A percentile compares a stretch with the other conserved stretches of the same genome.
phyloP scores from a whole-genome alignment of 2,888 invertebrate species.

The Ophioninae sp. region DNA sequence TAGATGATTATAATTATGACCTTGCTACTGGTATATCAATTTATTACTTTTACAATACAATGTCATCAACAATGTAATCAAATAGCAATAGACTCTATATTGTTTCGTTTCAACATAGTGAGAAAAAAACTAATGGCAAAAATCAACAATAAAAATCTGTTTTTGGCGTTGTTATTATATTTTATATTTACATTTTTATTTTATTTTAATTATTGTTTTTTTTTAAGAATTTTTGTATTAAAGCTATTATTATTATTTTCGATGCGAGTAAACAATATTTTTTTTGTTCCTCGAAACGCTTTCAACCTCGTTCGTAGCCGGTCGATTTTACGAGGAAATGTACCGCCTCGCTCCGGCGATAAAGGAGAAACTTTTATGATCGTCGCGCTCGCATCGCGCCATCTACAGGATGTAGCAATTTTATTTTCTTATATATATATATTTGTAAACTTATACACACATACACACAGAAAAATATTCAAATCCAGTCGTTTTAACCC shows the following conservation, averaged over 20 bases:
- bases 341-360: slow-evolving; percentile 26
- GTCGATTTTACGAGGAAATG: slow-evolving; percentile 8
- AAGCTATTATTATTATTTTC: background rate
- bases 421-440: slow-evolving; percentile 4
- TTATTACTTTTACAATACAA: too few relatives aligned
- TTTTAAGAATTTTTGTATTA: background rate
- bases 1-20: background rate
- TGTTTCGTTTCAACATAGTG: background rate
- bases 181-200: background rate
- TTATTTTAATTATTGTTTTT: background rate
- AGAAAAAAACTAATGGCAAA: background rate
- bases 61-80: too few relatives aligned
- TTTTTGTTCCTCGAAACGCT: background rate
- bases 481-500: slow-evolving; percentile 67
- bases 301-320: background rate
- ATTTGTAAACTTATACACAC: background rate
- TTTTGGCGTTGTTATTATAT: too few relatives aligned
- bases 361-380: slow-evolving; percentile 20
- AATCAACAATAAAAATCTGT: background rate
- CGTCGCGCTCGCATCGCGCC: slow-evolving; percentile 1
- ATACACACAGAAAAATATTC: slow-evolving; percentile 65
- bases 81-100: background rate
- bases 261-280: background rate
- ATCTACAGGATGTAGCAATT: slow-evolving; percentile 56
- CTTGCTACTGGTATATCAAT: too few relatives aligned